These are phyloP conservation scores for Pandion haliaetus DNA, from an alignment of 2,113 vertebrate genomes.

Conservation along the genomic window DNA sequence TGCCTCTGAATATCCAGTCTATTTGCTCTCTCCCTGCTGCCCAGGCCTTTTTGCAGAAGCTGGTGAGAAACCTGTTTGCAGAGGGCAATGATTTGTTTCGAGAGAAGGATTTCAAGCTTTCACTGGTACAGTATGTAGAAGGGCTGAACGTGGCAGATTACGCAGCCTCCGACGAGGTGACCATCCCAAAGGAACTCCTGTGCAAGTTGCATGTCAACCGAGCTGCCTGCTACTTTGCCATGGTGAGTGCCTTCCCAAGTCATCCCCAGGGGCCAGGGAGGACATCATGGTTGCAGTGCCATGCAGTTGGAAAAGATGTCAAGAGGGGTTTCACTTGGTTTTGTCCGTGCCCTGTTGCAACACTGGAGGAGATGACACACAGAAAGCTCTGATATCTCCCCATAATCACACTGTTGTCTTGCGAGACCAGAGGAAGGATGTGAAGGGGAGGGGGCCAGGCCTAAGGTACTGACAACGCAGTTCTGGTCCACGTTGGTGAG, in stretches of 20 bases:
- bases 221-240: conserved; percentile 85
- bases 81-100: conserved; percentile 88
- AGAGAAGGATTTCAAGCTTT: conserved; percentile 80
- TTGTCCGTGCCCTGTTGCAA: background rate
- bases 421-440: background rate
- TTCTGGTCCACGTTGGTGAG: background rate
- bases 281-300: background rate
- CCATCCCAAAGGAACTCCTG: conserved; percentile 79
- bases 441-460: background rate
- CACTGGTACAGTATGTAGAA: conserved; percentile 85
- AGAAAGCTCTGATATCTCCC: background rate
- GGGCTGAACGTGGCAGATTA: conserved; percentile 86
- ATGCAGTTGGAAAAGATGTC: background rate
- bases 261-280: background rate
- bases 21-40: background rate
- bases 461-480: background rate
- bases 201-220: conserved; percentile 90
- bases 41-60: conserved; percentile 85
- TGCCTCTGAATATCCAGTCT: background rate
- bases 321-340: background rate
- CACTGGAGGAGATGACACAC: background rate
- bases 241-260: conserved; percentile 76
- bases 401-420: background rate
- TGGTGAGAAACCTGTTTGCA: conserved; percentile 88
- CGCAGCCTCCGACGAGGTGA: conserved; percentile 78